Percentiles rank a stretch among this genome's conserved stretches.
These are phyloP conservation scores for Epsilonema sp. DNA, from an alignment of 2,888 invertebrate genomes.

Conservation along the genomic window DNA sequence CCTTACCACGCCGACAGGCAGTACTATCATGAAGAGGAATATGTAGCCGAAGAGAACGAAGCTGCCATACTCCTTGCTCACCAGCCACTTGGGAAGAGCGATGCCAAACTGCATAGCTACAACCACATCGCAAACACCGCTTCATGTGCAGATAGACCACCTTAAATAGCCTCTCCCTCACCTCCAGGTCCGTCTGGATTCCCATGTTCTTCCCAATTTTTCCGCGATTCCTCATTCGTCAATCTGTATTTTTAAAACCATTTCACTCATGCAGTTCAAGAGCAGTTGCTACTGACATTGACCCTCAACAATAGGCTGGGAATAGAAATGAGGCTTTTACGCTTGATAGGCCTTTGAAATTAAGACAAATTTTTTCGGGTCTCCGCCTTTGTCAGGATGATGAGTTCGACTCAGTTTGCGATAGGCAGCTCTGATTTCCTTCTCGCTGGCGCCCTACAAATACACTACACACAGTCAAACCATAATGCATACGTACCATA, in stretches of 20 bases:
- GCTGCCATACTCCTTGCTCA: constrained; percentile 93
- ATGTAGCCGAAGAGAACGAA: constrained; percentile 85
- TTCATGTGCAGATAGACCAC: constrained; percentile 1
- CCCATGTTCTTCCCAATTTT: constrained; percentile 97
- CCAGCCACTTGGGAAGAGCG: constrained; percentile 96
- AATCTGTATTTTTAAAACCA: constrained; percentile 31
- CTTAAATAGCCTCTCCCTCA: constrained; percentile 12
- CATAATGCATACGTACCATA: too few relatives aligned
- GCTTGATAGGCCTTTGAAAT: constrained; percentile 62
- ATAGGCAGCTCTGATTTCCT: constrained; percentile 84
- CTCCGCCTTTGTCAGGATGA: constrained; percentile 66
- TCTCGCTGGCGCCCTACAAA: constrained; percentile 53
- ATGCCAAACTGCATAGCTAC: constrained; percentile 96
- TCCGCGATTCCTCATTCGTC: constrained; percentile 86
- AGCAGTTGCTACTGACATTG: too few relatives aligned
- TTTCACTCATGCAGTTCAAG: too few relatives aligned
- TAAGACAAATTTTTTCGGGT: constrained; percentile 90
- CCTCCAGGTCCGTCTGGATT: constrained; percentile 95
- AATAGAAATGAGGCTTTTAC: too few relatives aligned
- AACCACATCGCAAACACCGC: too few relatives aligned
- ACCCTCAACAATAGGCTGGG: too few relatives aligned
- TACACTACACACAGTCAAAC: too few relatives aligned
- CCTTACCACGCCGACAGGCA: constrained; percentile 45
- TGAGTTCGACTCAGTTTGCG: constrained; percentile 71
- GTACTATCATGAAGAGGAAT: constrained; percentile 87